Conservation (phyloP, 2,888 invertebrate genomes). For the Euzetes globulus region DNA sequence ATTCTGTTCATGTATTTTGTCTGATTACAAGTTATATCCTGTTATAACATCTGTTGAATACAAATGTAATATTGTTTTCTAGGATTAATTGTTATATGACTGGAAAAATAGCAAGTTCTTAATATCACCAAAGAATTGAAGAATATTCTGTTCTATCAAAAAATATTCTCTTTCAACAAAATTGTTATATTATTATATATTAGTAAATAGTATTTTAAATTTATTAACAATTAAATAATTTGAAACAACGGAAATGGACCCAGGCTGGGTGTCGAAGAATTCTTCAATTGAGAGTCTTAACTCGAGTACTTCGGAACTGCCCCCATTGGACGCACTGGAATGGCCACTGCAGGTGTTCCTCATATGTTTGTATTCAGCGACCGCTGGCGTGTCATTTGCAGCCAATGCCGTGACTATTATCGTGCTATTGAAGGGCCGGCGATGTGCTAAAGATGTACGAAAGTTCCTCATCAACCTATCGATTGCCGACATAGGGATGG, state of each 20-base stretch:
- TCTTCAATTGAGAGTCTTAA: not conserved
- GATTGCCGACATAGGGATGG: slow-evolving; percentile 79
- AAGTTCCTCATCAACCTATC: slow-evolving; percentile 72
- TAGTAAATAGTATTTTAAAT: too few species aligned
- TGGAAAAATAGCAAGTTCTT: too few species aligned
- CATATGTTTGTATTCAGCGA: slow-evolving; percentile 49
- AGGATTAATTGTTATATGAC: too few species aligned
- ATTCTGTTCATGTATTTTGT: too few species aligned
- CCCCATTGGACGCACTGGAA: slow-evolving; percentile 12
- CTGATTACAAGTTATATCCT: too few species aligned
- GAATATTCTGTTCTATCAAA: too few species aligned
- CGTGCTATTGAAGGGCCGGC: slow-evolving; percentile 49
- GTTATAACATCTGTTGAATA: too few species aligned
- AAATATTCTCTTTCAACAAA: too few species aligned
- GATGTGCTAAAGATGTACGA: slow-evolving; percentile 45
- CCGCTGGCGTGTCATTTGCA: slow-evolving; percentile 49
- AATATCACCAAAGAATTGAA: too few species aligned
- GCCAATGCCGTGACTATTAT: slow-evolving; percentile 51
- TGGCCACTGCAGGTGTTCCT: slow-evolving; percentile 44
- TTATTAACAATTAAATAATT: too few species aligned
- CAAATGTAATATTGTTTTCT: too few species aligned
- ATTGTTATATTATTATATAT: too few species aligned
- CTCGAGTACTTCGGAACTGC: not conserved
- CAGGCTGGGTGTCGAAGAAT: not conserved
- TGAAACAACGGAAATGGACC: not conserved